Evolutionary conservation across 2,797 vertebrate genomes (phyloP), one percentile per base, ranked within the genome.

Genomic region (Takifugu ocellatus): DNA sequence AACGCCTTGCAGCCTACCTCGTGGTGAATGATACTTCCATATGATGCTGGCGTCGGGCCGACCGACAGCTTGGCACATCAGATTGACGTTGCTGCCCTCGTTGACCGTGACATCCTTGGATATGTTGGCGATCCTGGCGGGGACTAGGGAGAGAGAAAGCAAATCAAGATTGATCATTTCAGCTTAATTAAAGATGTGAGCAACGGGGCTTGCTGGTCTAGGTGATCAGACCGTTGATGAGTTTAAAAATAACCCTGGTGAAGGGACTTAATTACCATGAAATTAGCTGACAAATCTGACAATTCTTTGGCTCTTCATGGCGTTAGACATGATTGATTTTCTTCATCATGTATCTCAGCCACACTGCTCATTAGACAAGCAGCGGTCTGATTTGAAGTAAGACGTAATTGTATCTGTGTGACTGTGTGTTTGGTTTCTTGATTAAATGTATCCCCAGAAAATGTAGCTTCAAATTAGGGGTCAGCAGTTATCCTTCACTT

Each of bases 101-200:
- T 98, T 99, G 80, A 99, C 95, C 0, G 93, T 93, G 81, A 98
- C 69, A 63, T 97, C 94, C 4, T 90, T 92, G 0, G 96, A 95
- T 84, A 99, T 95, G 81, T 98, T 97, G 48, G 95, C 92, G 65
- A 99, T 98, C 89, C 92, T 93, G 4, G 97, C 95, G 50, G 96
- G 95, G 56, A 99, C 97, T 99, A 79, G 73, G 81, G 61, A 51
- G 25, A 33, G 69, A 80, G 33, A 56, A 16, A 59, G 48, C 54
- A 56, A 72, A 67, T 58, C 6, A 24, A 51, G 74, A 80, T 77
- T 78, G 57, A 76, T 76, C 54, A 50, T 70, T 80, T 63, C 6
- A 51, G 55, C 49, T 59, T 68, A 70, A 74, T 74, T 79, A 75
- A 75, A 64, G 72, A 64, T 29, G 16, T 57, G 63, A 75, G 64